Evolutionary conservation across 2,113 vertebrate genomes (phyloP), one percentile per base, ranked within the genome.

Genomic region (Lamprologus callipterus): DNA sequence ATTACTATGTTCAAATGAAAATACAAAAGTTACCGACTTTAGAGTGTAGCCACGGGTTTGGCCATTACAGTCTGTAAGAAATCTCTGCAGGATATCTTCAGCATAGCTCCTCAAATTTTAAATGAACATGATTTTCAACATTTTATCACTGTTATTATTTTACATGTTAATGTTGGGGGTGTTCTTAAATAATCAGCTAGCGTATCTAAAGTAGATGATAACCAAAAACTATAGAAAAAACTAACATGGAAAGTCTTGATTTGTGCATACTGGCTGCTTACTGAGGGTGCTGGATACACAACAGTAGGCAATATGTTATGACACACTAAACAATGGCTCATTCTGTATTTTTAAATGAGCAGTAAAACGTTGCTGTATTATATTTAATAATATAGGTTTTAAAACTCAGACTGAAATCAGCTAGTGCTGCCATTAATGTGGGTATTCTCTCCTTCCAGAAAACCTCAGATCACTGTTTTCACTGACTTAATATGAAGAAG

Each of bases 401-500:
- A 17, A 49, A 28, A 1, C 42, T 47, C 14, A 28, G 42, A 28
- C 14, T 0, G 1, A 75, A 47, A 28, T 28, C 21, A 47, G 42
- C 4, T 11, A 28, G 40, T 47, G 26, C 23, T 75, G 68, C 68
- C 68, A 47, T 47, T 28, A 75, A 75, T 47, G 47, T 19, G 9
- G 4, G 23, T 7, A 9, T 73, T 75, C 42, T 47, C 3, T 1
- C 14, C 14, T 75, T 47, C 6, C 40, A 75, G 68, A 19, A 47
- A 26, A 17, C 68, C 23, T 17, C 0, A 70, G 19, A 42, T 2
- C 3, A 4, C 1, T 10, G 7, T 70, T 70, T 28, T 5, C 40
- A 19, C 4, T 0, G 40, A 0, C 70, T 75, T 17, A 45, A 26
- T 28, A 28, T 1, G 9, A 47, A 28, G 26, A 75, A 28, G 14